Conservation (phyloP, 2,888 invertebrate species). For the Lamellibrachia satsuma region DNA sequence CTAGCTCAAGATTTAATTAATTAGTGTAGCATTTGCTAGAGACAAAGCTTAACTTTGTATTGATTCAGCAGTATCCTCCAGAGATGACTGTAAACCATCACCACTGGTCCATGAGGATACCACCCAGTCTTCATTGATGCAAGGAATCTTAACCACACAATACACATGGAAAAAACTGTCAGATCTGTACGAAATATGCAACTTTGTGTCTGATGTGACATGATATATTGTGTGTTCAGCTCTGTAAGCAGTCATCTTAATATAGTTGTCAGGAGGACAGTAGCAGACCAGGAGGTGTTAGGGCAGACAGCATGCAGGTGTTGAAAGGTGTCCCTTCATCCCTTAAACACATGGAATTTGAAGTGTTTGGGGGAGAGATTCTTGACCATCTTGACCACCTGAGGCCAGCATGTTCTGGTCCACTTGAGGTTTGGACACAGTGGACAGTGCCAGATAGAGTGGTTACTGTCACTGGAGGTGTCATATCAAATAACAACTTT, state of each 20-base stretch:
- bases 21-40: not conserved
- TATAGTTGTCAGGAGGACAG: too few species aligned
- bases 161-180: too few species aligned
- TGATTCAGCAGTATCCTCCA: not conserved
- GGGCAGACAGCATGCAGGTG: not conserved
- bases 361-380: not conserved
- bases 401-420: not conserved
- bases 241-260: too few species aligned
- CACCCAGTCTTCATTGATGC: too few species aligned
- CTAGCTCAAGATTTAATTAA: not conserved
- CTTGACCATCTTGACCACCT: not conserved
- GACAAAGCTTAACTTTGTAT: not conserved
- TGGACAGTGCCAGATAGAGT: not conserved
- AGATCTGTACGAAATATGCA: too few species aligned
- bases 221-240: too few species aligned
- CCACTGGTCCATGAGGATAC: not conserved
- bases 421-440: not conserved
- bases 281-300: not conserved
- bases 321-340: not conserved
- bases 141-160: too few species aligned
- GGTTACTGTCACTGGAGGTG: not conserved
- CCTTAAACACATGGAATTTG: not conserved
- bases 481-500: not conserved
- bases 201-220: too few species aligned
- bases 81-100: too few species aligned